phyloP scores from a whole-genome alignment of 2,888 invertebrate species.

The Machimus atricapillus region DNA sequence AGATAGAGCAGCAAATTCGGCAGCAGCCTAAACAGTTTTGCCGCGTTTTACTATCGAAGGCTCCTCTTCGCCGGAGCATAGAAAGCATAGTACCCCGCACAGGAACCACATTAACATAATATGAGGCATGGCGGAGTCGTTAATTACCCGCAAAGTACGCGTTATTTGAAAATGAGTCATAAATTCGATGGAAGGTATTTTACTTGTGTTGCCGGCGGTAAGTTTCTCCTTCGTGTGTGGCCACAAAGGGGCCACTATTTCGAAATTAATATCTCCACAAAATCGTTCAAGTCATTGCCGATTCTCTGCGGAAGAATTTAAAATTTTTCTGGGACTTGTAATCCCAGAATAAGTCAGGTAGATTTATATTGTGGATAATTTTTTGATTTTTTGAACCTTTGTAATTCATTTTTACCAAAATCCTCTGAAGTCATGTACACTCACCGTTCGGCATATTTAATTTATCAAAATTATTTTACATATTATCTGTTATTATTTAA shows the following conservation, averaged over 20 bases:
- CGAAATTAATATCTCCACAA: not conserved
- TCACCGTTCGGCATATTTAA: too few relatives aligned
- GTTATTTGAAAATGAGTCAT: not conserved
- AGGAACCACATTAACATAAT: not conserved
- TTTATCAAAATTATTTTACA: too few relatives aligned
- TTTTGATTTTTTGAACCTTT: too few relatives aligned
- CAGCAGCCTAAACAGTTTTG: not conserved
- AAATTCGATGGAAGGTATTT: not conserved
- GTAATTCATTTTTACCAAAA: too few relatives aligned
- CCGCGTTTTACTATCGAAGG: not conserved
- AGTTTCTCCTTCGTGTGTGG: not conserved
- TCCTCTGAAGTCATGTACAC: too few relatives aligned
- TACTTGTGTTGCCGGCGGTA: not conserved
- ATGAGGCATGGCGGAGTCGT: not conserved
- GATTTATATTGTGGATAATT: not conserved
- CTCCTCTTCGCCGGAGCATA: not conserved
- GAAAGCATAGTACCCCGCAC: not conserved
- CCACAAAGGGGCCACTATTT: not conserved
- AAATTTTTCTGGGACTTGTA: not conserved
- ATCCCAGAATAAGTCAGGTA: not conserved
- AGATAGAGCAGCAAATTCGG: not conserved
- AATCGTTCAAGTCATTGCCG: not conserved
- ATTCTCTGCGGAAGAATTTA: not conserved
- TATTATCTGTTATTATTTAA: too few relatives aligned
- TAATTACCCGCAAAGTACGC: not conserved